Percentiles rank a stretch among this genome's conserved stretches.
Conservation (phyloP, 2,113 vertebrate genomes). For the Mus spicilegus region DNA sequence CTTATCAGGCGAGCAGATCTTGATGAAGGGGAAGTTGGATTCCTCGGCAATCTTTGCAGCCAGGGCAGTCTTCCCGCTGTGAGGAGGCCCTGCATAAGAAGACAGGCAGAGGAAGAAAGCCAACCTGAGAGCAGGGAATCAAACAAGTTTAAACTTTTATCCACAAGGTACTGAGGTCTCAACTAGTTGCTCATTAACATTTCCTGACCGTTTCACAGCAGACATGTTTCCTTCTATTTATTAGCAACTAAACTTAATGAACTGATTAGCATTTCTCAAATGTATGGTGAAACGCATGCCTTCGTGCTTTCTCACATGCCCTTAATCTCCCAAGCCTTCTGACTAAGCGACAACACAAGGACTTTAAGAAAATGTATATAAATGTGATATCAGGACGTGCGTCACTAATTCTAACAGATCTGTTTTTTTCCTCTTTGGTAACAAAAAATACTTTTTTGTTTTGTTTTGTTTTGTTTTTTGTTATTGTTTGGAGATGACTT, state of each 20-base stretch:
- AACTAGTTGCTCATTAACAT: slow-evolving; percentile 79
- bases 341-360: slow-evolving; percentile 44
- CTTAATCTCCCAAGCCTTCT: slow-evolving; percentile 64
- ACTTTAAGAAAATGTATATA: slow-evolving; percentile 25
- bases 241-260: slow-evolving; percentile 79
- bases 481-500: neutral
- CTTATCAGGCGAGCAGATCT: slow-evolving; percentile 99
- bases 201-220: slow-evolving; percentile 67
- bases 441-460: neutral
- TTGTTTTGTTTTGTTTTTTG: no score
- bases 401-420: slow-evolving; percentile 38
- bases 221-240: slow-evolving; percentile 79
- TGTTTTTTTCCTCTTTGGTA: neutral
- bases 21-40: slow-evolving; percentile 99
- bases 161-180: slow-evolving; percentile 60
- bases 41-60: slow-evolving; percentile 97
- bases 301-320: slow-evolving; percentile 51
- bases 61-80: slow-evolving; percentile 96
- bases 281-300: slow-evolving; percentile 66
- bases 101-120: slow-evolving; percentile 47
- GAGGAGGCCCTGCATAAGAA: slow-evolving; percentile 92
- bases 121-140: slow-evolving; percentile 61
- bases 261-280: slow-evolving; percentile 79
- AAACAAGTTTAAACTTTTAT: slow-evolving; percentile 76
- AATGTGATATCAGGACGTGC: slow-evolving; percentile 29